Evolutionary conservation across 2,113 vertebrate genomes (phyloP).

Genomic region (Ctenodactylus gundi): DNA sequence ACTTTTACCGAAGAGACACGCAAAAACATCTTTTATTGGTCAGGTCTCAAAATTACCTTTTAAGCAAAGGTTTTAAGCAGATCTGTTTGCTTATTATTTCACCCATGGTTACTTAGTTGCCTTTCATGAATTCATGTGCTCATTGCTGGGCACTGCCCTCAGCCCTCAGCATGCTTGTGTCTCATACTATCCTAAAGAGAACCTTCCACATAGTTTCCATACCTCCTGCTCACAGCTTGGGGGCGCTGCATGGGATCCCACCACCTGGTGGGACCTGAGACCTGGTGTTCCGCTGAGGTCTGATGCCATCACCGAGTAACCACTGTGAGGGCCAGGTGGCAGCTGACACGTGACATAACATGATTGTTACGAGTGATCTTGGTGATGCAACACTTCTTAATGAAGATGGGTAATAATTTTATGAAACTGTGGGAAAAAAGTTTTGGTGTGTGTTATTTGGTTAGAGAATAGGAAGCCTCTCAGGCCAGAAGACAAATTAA

Average conservation of each 20-base stretch:
- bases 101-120: background rate
- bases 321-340: background rate
- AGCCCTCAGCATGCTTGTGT: background rate
- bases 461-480: background rate
- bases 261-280: background rate
- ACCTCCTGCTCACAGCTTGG: background rate
- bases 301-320: background rate
- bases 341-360: background rate
- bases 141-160: background rate
- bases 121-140: background rate
- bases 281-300: background rate
- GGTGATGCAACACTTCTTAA: background rate
- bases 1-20: background rate
- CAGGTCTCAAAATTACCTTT: background rate
- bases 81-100: background rate
- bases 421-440: background rate
- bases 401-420: background rate
- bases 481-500: background rate
- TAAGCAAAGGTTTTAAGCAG: background rate
- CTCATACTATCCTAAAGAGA: background rate
- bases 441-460: background rate
- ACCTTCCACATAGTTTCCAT: background rate
- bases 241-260: background rate
- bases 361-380: background rate
- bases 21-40: background rate